These are phyloP conservation scores for Drosophila takahashii DNA, from an alignment of 1,140 invertebrate species.

Conservation along the genomic window DNA sequence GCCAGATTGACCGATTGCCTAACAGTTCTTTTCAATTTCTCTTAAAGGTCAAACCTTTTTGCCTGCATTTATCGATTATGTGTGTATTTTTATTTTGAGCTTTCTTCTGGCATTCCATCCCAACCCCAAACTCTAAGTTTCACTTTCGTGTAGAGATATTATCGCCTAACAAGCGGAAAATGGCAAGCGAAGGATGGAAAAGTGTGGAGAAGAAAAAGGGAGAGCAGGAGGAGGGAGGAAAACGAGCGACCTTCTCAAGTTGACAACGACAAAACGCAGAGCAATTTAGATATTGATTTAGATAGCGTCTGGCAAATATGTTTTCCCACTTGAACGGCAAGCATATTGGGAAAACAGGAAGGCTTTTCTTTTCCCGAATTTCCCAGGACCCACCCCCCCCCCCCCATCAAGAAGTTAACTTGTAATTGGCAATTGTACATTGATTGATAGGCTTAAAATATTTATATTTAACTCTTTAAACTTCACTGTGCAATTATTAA, in stretches of 20 bases:
- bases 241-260: slow-evolving; percentile 16
- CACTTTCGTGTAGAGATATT: slow-evolving; percentile 43
- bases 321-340: slow-evolving; percentile 8
- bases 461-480: background rate
- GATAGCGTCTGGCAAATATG: slow-evolving; percentile 54
- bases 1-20: slow-evolving; percentile 25
- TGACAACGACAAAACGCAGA: slow-evolving; percentile 45
- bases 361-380: background rate
- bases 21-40: slow-evolving; percentile 13
- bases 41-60: slow-evolving; percentile 34
- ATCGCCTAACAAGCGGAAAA: slow-evolving; percentile 67
- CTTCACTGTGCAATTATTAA: background rate
- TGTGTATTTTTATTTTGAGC: slow-evolving; percentile 3
- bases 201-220: background rate
- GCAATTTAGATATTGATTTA: slow-evolving; percentile 71
- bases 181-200: slow-evolving; percentile 38
- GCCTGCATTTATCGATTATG: slow-evolving; percentile 16
- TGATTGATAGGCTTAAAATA: slow-evolving; percentile 15
- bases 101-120: background rate
- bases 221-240: no score
- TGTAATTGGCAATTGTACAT: slow-evolving; percentile 40
- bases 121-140: slow-evolving; percentile 16
- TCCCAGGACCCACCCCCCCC: no score
- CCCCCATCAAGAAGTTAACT: slow-evolving; percentile 10
- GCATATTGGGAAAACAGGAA: slow-evolving; percentile 2